Percentiles rank a stretch among this genome's conserved stretches.
Evolutionary conservation across 2,888 invertebrate species (phyloP).

Genomic region (Nipponacmea schrenckii): DNA sequence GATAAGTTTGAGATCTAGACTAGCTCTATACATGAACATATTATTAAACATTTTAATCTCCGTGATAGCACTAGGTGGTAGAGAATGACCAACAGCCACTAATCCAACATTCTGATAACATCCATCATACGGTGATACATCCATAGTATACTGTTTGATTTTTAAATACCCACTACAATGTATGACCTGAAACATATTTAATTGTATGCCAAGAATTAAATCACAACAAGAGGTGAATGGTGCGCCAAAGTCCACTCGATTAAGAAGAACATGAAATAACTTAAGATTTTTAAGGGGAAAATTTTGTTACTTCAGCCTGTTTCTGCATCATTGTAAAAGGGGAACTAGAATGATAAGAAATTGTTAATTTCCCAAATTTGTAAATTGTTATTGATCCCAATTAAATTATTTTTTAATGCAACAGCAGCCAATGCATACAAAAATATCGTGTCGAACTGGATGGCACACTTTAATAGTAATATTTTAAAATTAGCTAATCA

Average conservation of each 20-base stretch:
- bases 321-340: background rate
- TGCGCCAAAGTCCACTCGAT: background rate
- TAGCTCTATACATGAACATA: constrained; percentile 99
- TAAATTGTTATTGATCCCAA: no score
- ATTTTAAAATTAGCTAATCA: no score
- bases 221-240: no score
- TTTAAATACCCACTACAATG: constrained; percentile 97
- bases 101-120: constrained; percentile 86
- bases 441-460: no score
- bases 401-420: no score
- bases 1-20: constrained; percentile 91
- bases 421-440: no score
- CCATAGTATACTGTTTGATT: constrained; percentile 75
- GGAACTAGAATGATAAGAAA: no score
- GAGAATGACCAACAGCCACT: constrained; percentile 94
- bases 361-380: no score
- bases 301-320: no score
- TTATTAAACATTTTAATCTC: constrained; percentile 96
- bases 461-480: no score
- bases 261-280: constrained; percentile 3
- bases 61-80: constrained; percentile 91
- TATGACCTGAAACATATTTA: constrained; percentile 81
- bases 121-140: constrained; percentile 72
- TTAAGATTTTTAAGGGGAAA: constrained; percentile 6
- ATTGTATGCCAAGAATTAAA: no score